Evolutionary conservation across 1,140 invertebrate species (phyloP).

Genomic region (Sitobion miscanthi): DNA sequence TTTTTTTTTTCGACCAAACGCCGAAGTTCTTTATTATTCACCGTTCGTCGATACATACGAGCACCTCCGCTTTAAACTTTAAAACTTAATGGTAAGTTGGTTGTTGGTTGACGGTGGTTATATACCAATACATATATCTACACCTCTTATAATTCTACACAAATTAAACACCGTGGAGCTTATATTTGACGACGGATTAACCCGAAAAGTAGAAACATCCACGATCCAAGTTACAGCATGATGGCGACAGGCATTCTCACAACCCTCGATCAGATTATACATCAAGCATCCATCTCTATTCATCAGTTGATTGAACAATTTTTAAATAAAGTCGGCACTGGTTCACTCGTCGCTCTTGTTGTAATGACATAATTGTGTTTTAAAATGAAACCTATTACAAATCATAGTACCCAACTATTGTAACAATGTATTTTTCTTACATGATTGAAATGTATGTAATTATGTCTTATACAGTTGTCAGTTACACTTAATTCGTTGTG

Average conservation of each 20-base stretch:
- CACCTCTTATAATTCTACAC: not conserved
- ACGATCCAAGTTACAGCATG: not conserved
- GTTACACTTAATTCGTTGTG: not conserved
- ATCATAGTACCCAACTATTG: not conserved
- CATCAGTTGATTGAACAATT: not conserved
- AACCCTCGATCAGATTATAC: not conserved
- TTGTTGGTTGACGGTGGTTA: too few relatives aligned
- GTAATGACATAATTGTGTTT: not conserved
- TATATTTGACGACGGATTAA: not conserved
- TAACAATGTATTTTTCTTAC: not conserved
- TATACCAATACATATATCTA: not conserved
- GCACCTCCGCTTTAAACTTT: too few relatives aligned
- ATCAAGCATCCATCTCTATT: not conserved
- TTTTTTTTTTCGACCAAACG: not conserved
- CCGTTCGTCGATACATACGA: not conserved
- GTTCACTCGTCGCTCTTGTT: not conserved
- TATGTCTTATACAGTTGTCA: not conserved
- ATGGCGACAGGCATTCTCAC: not conserved
- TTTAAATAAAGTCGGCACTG: not conserved
- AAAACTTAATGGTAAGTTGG: not conserved
- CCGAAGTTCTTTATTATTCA: not conserved
- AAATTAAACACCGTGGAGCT: not conserved
- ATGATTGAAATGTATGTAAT: not conserved
- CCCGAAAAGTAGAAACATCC: not conserved
- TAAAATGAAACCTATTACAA: not conserved